Evolutionary conservation across 2,888 invertebrate genomes (phyloP), one percentile per base, ranked within the genome.

Genomic region (Leptinotarsa haldemani): DNA sequence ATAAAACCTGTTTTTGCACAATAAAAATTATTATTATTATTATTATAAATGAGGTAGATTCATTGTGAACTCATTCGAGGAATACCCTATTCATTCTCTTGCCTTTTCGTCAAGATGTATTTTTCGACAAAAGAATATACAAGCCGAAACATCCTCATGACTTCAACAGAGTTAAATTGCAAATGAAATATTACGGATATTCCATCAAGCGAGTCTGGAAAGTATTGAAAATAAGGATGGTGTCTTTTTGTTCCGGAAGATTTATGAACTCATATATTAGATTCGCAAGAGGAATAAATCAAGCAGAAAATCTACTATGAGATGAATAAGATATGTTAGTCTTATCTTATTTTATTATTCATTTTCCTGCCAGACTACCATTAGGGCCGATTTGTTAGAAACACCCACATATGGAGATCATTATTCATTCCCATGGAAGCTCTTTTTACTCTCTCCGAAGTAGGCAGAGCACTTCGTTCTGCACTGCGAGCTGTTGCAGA

Each of bases 351-450:
- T 75, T 74, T 75, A 77, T 77, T 77, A 75, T 77, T 77, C 77
- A 77, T 77, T 73, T 73, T 70, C 71, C 64, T 69, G 64, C 71
- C 73, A 73, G 64, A 68, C 77, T 75, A 71, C 71, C 75, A 74
- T 77, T 77, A 73, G 73, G 70, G 71, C 65, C 77, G 75, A 77
- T 77, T 75, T 77, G 77, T 77, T 71, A 71, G 67, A 71, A 75
- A 68, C 71, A 73, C 69, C 66, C 74, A 73, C 74, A 75, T 73
- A 73, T 73, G 73, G 50, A 66, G 58, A 70, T 70, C 66, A 76
- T 76, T 76, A 72, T 67, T 76, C 74, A 74, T 40, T 25, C 30
- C 22, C 13, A 16, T 15, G 61, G n/a, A 61, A 61, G 30, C 61
- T 61, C 61, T 16, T 61, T 40, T 40, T 30, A 61, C 5, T 61